Conservation (phyloP, 2,888 invertebrate genomes). For the Cheilosia scutellata region DNA sequence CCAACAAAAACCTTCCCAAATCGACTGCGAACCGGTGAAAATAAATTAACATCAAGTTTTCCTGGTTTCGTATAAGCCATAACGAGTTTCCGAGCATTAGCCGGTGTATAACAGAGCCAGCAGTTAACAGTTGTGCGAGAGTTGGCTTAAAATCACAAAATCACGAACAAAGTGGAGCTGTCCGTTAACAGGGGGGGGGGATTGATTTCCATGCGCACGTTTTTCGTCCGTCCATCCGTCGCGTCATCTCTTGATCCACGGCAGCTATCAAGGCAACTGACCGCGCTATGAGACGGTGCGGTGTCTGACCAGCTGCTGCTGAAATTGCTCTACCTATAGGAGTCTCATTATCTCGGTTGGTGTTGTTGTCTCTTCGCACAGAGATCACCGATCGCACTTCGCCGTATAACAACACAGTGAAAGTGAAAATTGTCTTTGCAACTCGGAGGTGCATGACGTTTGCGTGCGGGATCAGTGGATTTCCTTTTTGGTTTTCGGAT, state of each 20-base stretch:
- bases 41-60: conserved; percentile 69
- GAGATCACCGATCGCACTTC: conserved; percentile 56
- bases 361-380: conserved; percentile 22
- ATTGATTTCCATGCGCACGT: conserved; percentile 35
- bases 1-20: conserved; percentile 24
- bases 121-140: conserved; percentile 67
- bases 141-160: conserved; percentile 52
- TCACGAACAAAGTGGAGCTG: conserved; percentile 65
- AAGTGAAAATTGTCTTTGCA: conserved; percentile 71
- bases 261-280: conserved; percentile 50
- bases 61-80: conserved; percentile 39
- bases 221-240: conserved; percentile 23
- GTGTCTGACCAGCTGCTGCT: conserved; percentile 38
- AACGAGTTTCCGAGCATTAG: conserved; percentile 50
- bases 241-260: not conserved
- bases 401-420: conserved; percentile 43
- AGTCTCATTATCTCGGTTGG: conserved; percentile 60
- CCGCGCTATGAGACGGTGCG: conserved; percentile 11
- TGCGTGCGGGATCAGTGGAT: conserved; percentile 46
- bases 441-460: conserved; percentile 31
- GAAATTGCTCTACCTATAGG: conserved; percentile 36
- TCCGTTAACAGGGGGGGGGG: conserved; percentile 50
- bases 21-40: conserved; percentile 64
- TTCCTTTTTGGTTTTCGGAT: conserved; percentile 21
- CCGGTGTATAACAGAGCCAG: not conserved